Base-by-base conservation (phyloP, 2,888 invertebrate species). In the Copidosoma aretas region DNA sequence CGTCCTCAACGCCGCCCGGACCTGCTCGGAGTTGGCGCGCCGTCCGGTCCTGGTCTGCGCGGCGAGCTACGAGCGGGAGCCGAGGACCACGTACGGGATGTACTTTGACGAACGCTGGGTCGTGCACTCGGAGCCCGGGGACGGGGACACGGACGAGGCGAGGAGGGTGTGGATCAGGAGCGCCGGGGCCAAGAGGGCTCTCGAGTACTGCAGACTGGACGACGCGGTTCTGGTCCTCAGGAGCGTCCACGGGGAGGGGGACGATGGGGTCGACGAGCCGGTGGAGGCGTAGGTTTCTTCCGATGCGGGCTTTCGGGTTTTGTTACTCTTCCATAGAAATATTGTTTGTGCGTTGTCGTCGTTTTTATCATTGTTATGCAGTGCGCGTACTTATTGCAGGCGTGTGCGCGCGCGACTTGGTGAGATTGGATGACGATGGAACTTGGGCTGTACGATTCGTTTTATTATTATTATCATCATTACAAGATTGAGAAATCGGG, bases 81-180 rank as follows among this genome's bases (percentile, higher is more conserved):
- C 10, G 1, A 21, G 53, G 57, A 10, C 56, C 62, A 8, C 41
- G 25, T 0, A 53, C 60, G 10, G 66, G 70, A 32, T 32, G 32
- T 77, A 76, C 62, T 77, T 78, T 43, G 65, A 75, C 21, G 59
- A 73, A 22, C 51, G 71, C 1, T 78, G 77, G 78, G 21, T 12
- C 17, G 5, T 64, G 1, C 14, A 17, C 19, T 25, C 19, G 4
- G 62, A 61, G 4, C 39, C 41, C 22, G 41, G 15, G 8, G 17
- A 17, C 39, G 25, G 39, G 4, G 19, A 21, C 10, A 25, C 39
- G 19, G 32, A 17, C 32, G 32, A 32, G 12, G 43, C 1, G 61
- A 64, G 8, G 53, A n/a, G n/a, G 21, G 43, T 17, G 43, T 17
- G 15, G 43, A 15, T 46, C 17, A 17, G 43, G 3, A 15, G 12